phyloP scores from a whole-genome alignment of 2,888 invertebrate genomes.

The Ctena decussata region DNA sequence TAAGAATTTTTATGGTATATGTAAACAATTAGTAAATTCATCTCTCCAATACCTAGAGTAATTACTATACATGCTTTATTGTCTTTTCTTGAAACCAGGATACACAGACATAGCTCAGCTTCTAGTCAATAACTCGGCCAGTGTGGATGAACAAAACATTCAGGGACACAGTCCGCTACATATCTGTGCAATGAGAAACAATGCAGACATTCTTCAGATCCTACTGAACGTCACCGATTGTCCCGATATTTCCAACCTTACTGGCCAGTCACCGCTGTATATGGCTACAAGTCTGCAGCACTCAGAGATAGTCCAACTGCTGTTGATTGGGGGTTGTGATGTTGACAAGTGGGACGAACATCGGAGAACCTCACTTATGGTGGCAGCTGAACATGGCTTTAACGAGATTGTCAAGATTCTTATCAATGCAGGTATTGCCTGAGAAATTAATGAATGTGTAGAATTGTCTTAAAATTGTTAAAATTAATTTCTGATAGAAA shows the following conservation, averaged over 20 bases:
- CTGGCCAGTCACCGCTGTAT: slow-evolving; percentile 79
- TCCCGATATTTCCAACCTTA: slow-evolving; percentile 71
- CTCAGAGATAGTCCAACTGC: slow-evolving; percentile 69
- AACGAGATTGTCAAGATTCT: slow-evolving; percentile 73
- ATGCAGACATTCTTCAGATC: slow-evolving; percentile 66
- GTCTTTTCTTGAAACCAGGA: slow-evolving; percentile 35
- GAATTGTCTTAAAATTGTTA: no score
- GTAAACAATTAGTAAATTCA: no score
- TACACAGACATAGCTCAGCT: slow-evolving; percentile 73
- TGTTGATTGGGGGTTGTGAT: slow-evolving; percentile 75
- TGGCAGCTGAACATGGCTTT: slow-evolving; percentile 77
- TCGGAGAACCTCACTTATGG: slow-evolving; percentile 76
- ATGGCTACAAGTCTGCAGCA: slow-evolving; percentile 71
- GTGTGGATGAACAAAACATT: slow-evolving; percentile 80
- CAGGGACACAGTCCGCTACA: slow-evolving; percentile 80
- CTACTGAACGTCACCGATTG: slow-evolving; percentile 73
- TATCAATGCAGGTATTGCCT: slow-evolving; percentile 74
- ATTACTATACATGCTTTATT: no score
- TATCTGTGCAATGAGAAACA: slow-evolving; percentile 78
- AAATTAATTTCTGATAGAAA: no score
- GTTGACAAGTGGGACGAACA: slow-evolving; percentile 76
- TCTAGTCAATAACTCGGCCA: slow-evolving; percentile 78
- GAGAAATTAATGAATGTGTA: no score
- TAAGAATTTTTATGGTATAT: no score
- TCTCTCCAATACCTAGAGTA: no score